phyloP scores from a whole-genome alignment of 2,888 invertebrate genomes.

The Drosophila anomelani region DNA sequence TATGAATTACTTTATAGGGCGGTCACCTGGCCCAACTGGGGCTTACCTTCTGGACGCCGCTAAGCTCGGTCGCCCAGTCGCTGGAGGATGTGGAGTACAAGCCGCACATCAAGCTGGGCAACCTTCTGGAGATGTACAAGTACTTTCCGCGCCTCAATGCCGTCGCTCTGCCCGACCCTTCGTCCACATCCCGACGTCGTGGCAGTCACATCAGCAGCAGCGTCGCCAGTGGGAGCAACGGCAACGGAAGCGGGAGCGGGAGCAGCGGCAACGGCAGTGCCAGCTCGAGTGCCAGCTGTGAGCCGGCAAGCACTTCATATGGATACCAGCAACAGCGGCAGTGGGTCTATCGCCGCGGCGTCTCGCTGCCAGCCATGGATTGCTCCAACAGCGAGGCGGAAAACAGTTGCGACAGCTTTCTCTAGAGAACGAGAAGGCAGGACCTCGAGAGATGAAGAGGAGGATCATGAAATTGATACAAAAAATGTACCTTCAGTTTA shows the following conservation, averaged over 20 bases:
- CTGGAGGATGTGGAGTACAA: conserved; percentile 74
- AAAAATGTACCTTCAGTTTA: conserved; percentile 74
- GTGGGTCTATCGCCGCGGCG: conserved; percentile 69
- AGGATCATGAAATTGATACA: conserved; percentile 20
- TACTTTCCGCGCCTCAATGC: conserved; percentile 76
- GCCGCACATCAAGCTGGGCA: conserved; percentile 81
- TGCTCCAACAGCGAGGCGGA: conserved; percentile 83
- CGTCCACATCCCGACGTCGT: conserved; percentile 49
- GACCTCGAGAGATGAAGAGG: conserved; percentile 5
- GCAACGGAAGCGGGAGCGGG: neutral
- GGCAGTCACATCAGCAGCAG: conserved; percentile 54
- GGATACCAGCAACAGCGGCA: conserved; percentile 47
- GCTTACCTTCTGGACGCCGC: conserved; percentile 92
- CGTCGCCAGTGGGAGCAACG: conserved; percentile 4
- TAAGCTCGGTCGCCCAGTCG: conserved; percentile 78
- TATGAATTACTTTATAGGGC: conserved; percentile 85
- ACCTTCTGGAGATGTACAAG: conserved; percentile 81
- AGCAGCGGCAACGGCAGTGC: conserved; percentile 24
- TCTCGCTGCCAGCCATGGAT: conserved; percentile 82
- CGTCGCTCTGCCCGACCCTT: conserved; percentile 16
- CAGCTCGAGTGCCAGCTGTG: conserved; percentile 30
- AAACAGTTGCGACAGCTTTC: conserved; percentile 83
- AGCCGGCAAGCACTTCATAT: neutral
- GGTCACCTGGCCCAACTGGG: conserved; percentile 91
- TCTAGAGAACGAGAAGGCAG: conserved; percentile 38